A percentile compares a stretch with the other conserved stretches of the same genome.
These are phyloP conservation scores for Elachura formosa DNA, from an alignment of 2,113 vertebrate genomes.

Conservation along the genomic window DNA sequence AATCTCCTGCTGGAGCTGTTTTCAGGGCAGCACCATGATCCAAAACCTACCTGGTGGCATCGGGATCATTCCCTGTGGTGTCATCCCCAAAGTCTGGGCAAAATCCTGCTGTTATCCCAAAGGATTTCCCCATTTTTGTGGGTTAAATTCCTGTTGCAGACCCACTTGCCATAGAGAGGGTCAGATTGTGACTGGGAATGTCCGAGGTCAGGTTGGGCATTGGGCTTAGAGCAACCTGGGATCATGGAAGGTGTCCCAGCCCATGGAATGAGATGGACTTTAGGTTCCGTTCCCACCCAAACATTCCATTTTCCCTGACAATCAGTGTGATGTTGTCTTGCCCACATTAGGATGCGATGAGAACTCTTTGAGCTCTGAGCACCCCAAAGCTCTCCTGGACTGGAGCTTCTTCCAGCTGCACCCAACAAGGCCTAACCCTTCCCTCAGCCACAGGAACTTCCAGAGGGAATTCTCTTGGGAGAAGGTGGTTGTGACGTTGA, in stretches of 20 bases:
- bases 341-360: accelerated
- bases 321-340: accelerated
- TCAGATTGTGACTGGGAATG: not conserved
- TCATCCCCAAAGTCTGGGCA: not conserved
- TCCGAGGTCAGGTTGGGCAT: not conserved
- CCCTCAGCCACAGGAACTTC: not conserved
- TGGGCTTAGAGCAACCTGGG: not conserved
- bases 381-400: not conserved
- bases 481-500: accelerated
- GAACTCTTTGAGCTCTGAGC: not conserved
- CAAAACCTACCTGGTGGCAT: accelerated
- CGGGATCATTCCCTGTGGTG: accelerated
- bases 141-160: accelerated
- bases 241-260: not conserved
- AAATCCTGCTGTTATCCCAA: too few relatives aligned
- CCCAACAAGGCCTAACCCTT: not conserved
- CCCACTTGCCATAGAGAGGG: accelerated
- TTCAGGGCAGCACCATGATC: not conserved
- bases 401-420: not conserved
- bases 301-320: not conserved
- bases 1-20: not conserved
- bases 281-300: not conserved
- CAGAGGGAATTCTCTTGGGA: not conserved
- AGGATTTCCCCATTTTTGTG: not conserved
- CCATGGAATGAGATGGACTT: not conserved